Evolutionary conservation across 2,888 invertebrate species (phyloP).

Genomic region (Hecatera dysodea): DNA sequence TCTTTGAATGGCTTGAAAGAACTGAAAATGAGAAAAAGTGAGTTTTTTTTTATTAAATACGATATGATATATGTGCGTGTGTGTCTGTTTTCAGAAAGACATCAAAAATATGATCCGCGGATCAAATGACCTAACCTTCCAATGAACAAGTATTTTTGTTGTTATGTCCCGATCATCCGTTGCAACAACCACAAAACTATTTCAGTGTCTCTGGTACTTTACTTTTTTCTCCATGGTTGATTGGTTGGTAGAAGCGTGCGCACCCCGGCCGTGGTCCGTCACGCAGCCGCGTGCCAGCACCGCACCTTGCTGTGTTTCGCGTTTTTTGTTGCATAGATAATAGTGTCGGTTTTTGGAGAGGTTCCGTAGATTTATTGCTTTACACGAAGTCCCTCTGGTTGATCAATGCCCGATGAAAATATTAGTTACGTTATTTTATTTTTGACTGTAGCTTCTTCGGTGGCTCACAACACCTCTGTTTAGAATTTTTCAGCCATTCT

Average conservation of each 20-base stretch:
- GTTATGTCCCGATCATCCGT: background rate
- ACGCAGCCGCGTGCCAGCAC: constrained; percentile 88
- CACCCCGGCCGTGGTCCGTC: constrained; percentile 78
- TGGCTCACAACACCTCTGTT: no score
- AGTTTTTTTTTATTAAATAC: no score
- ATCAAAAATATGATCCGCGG: background rate
- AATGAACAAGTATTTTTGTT: background rate
- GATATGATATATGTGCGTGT: background rate
- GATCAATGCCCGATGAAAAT: background rate
- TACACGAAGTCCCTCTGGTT: background rate
- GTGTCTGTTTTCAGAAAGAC: background rate
- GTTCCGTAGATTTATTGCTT: constrained; percentile 46
- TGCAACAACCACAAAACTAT: constrained; percentile 35
- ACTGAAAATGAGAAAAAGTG: no score
- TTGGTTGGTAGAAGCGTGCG: constrained; percentile 71
- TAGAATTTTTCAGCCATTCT: no score
- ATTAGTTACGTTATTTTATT: background rate
- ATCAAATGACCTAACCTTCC: background rate
- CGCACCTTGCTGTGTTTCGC: constrained; percentile 83
- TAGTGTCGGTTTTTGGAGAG: constrained; percentile 34
- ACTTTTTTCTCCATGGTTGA: constrained; percentile 64
- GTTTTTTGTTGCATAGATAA: constrained; percentile 59
- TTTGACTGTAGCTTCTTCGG: no score
- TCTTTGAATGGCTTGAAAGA: no score
- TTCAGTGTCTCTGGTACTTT: constrained; percentile 43